phyloP scores from a whole-genome alignment of 2,797 vertebrate species.

The Myiotriccus ornatus region DNA sequence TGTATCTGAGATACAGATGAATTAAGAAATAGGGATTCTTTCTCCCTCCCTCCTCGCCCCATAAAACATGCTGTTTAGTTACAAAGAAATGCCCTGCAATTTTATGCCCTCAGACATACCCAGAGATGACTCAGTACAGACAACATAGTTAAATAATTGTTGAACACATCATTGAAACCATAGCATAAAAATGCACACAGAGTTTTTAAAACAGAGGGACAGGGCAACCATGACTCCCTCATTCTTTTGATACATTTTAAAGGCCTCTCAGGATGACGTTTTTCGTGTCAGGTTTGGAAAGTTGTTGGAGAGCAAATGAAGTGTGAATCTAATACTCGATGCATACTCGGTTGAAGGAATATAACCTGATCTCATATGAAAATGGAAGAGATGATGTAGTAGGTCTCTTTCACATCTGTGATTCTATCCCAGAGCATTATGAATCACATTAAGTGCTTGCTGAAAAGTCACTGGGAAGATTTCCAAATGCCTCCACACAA shows the following conservation, averaged over 20 bases:
- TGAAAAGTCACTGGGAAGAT: slow-evolving; percentile 28
- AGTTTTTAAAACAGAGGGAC: neutral
- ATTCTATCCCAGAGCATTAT: neutral
- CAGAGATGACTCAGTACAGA: neutral
- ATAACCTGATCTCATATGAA: neutral
- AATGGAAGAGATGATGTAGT: slow-evolving; percentile 19
- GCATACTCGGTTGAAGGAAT: neutral
- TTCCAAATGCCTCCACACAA: slow-evolving; percentile 33
- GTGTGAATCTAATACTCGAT: neutral
- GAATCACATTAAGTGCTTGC: slow-evolving; percentile 9
- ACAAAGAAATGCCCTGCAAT: neutral
- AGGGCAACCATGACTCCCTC: neutral
- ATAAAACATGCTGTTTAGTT: neutral
- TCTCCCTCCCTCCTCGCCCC: fast-evolving
- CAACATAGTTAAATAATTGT: neutral
- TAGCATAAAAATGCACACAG: neutral
- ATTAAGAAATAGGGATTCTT: neutral
- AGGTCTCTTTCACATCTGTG: neutral
- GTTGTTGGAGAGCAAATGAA: neutral
- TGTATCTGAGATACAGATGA: neutral
- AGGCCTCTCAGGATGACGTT: neutral
- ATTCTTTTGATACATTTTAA: neutral
- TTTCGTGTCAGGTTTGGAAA: neutral
- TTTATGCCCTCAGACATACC: neutral
- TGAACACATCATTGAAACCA: neutral